Base-by-base conservation (phyloP, 2,113 vertebrate species). In the Rhea americana region DNA sequence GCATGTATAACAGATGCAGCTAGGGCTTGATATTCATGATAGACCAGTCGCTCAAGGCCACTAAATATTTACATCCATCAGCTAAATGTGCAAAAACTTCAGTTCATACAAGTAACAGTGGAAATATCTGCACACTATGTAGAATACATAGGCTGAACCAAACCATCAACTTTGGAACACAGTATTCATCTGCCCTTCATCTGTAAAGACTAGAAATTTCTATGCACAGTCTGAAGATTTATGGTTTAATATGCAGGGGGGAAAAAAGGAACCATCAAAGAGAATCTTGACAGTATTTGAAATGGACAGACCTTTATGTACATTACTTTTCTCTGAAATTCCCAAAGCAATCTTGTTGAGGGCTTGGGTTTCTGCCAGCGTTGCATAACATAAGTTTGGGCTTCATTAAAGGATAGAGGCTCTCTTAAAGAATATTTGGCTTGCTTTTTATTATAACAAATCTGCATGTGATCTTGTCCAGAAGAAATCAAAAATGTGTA, bases 31-130 rank as follows among this genome's bases (percentile, higher is more conserved):
- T 91, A 93, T 61, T 78, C 89, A 47, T 92, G 92, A 87, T 83
- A 96, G 94, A 89, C 91, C 91, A 87, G 80, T 93, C 95, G 85
- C 87, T 97, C 91, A 97, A 97, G 96, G 94, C 93, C 94, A 96
- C 97, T 96, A 96, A 97, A 93, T 72, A 87, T 53, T 75, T 94
- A 83, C 78, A 91, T 88, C 91, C 70, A 76, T 12, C 67, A 91
- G 48, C 11, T 79, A 86, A 82, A 89, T 41, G 81, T 94, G 67
- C 77, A 91, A 84, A 88, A 95, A 93, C 48, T 65, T 94, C 35
- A 79, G 81, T 75, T 85, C 70, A 82, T 62, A 93, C 45, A 41
- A 90, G 35, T 35, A 88, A 81, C 48, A 86, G 48, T 22, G 6
- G 71, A 68, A 93, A 79, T 45, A 75, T 71, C 47, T 65, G 47